Base-by-base conservation (phyloP, 1,140 invertebrate genomes). In the Pogonognathellus flavescens region DNA sequence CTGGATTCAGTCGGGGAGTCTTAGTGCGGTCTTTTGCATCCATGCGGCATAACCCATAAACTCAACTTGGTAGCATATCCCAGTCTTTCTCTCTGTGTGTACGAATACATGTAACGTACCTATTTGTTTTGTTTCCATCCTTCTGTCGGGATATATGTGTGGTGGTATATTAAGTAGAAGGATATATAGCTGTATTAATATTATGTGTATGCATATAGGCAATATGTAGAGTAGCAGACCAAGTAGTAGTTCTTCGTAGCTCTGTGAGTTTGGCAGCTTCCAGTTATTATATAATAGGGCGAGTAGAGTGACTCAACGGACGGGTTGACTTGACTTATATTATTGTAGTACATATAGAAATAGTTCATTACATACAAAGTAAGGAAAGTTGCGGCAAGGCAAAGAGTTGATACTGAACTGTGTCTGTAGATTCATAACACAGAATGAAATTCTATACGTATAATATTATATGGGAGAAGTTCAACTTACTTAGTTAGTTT, bases 31-130 rank as follows among this genome's bases (percentile, higher is more conserved):
- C 70, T 50, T 76, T 31, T 76, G 70, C 62, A 66, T 66, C 62
- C 20, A 66, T 22, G 62, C 62, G 22, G 62, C 70, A 76, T 76
- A 76, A 76, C 70, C 70, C 70, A 76, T 76, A 76, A 76, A 76
- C 70, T 76, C 31, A 76, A 76, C 70, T 76, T 50, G 70, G 70
- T 50, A 31, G 70, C 70, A 76, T 50, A 49, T 49, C 41, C 70
- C 16, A 76, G 9, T 76, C 53, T 3, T n/a, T 57, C 53, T 57
- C 53, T 57, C 53, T 57, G 11, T 57, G 11, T 57, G 6, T 41
- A 41, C 31, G 1, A 41, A 41, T 41, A 41, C 6, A 41, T 41
- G 31, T 3, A 2, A 13, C 9, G 53, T 57, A 10, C 11, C 53
- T 57, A 57, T 6, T 57, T n/a, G 53, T 57, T n/a, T 57, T 57